A percentile compares a stretch with the other conserved stretches of the same genome.
Evolutionary conservation across 2,113 vertebrate species (phyloP).

Genomic region (Anguilla japonica): DNA sequence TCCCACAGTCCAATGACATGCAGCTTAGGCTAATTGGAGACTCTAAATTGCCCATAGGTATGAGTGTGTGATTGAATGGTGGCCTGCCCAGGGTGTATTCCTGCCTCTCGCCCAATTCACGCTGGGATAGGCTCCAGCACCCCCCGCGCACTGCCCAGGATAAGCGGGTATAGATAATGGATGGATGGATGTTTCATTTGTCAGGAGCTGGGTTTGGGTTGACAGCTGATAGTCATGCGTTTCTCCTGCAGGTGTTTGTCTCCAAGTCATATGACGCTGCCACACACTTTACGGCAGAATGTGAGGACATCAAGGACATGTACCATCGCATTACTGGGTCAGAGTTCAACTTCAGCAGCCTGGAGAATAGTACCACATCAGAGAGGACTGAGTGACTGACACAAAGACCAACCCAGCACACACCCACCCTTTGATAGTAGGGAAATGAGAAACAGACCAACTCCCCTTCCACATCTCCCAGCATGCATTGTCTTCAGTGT

Average conservation of each 20-base stretch:
- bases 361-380: slow-evolving; percentile 81
- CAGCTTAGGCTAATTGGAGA: no score
- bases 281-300: slow-evolving; percentile 88
- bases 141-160: no score
- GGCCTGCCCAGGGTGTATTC: no score
- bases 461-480: neutral
- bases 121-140: no score
- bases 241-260: slow-evolving; percentile 82
- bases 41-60: no score
- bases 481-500: slow-evolving; percentile 1
- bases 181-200: no score
- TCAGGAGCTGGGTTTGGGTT: neutral
- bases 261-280: slow-evolving; percentile 87
- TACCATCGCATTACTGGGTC: slow-evolving; percentile 88
- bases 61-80: no score
- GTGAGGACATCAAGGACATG: slow-evolving; percentile 90
- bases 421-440: neutral
- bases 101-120: no score
- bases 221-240: neutral
- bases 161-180: no score
- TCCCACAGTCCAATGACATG: no score
- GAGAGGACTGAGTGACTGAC: slow-evolving; percentile 68
- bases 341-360: slow-evolving; percentile 81
- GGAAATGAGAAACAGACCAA: neutral
- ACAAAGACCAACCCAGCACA: neutral